Evolutionary conservation across 2,888 invertebrate genomes (phyloP), one percentile per base, ranked within the genome.

Genomic region (Mycalesis mineus): DNA sequence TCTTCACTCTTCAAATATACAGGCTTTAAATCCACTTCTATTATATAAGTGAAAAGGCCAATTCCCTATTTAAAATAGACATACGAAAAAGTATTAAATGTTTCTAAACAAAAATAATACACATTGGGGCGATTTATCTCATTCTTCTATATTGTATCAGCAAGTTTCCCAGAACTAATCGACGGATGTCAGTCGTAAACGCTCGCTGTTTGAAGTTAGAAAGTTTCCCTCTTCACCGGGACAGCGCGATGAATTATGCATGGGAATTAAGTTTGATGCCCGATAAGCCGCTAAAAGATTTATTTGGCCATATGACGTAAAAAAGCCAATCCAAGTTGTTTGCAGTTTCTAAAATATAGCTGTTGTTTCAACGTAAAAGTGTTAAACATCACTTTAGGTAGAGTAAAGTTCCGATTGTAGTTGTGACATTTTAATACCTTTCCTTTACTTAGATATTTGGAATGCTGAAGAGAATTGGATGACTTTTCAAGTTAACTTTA

Each of bases 251-350:
- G 88, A 87, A 88, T 88, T 86, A 88, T 88, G 82, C 84, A 88
- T 86, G 79, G 83, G 86, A 87, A 88, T 88, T 87, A 88, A 86
- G 79, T 88, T 88, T 86, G 86, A 87, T 84, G 84, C 75, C 77
- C 85, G 88, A 88, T 88, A 88, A 87, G 83, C 82, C 81, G 76
- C 78, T 74, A 65, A 80, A 85, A 88, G 89, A 88, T 89, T 88
- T 89, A 88, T 88, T 85, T 80, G 77, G 75, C 82, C 84, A 84
- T 87, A 88, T 88, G 88, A 88, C 84, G 87, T 87, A 85, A 79
- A 84, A 85, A 86, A 87, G 85, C 88, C 86, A 88, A 87, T 88
- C 82, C 84, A 84, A 88, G 81, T 87, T 85, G 83, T 84, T 84
- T 70, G 77, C 77, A 80, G 78, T 82, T 82, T 79, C 80, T 87